These are phyloP conservation scores for Macropodus opercularis DNA, from an alignment of 2,797 vertebrate genomes.

Conservation along the genomic window DNA sequence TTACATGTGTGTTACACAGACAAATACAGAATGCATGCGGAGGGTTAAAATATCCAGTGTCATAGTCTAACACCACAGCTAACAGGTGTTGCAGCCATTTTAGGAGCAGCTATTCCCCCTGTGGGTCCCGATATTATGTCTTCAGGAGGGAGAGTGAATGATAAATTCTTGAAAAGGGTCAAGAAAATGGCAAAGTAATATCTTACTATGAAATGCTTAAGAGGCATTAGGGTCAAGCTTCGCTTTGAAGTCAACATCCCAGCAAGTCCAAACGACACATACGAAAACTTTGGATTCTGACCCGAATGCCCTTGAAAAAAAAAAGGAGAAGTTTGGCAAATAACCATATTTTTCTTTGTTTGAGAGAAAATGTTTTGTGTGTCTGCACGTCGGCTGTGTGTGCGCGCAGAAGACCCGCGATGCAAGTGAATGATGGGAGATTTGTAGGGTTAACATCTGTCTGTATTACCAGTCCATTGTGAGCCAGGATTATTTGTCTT, in stretches of 20 bases:
- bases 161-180: slow-evolving; percentile 22
- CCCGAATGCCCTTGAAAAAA: slow-evolving; percentile 29
- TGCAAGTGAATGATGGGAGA: slow-evolving; percentile 23
- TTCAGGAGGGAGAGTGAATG: slow-evolving; percentile 7
- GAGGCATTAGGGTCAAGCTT: slow-evolving; percentile 5
- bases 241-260: slow-evolving; percentile 6
- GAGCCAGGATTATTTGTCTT: slow-evolving; percentile 14
- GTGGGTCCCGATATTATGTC: slow-evolving; percentile 6
- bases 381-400: neutral
- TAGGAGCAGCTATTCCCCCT: neutral
- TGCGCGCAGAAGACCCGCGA: neutral
- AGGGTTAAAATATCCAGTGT: too few relatives aligned
- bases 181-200: slow-evolving; percentile 44
- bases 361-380: too few relatives aligned
- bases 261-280: slow-evolving; percentile 18
- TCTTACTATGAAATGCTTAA: slow-evolving; percentile 25
- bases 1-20: neutral
- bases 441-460: slow-evolving; percentile 34
- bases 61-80: too few relatives aligned
- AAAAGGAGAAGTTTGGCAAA: too few relatives aligned
- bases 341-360: too few relatives aligned
- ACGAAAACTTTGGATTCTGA: slow-evolving; percentile 29
- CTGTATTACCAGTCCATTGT: slow-evolving; percentile 14
- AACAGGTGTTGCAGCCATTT: neutral
- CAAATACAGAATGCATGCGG: too few relatives aligned